Conservation (phyloP, 2,113 vertebrate species). For the Cheirogaleus medius region DNA sequence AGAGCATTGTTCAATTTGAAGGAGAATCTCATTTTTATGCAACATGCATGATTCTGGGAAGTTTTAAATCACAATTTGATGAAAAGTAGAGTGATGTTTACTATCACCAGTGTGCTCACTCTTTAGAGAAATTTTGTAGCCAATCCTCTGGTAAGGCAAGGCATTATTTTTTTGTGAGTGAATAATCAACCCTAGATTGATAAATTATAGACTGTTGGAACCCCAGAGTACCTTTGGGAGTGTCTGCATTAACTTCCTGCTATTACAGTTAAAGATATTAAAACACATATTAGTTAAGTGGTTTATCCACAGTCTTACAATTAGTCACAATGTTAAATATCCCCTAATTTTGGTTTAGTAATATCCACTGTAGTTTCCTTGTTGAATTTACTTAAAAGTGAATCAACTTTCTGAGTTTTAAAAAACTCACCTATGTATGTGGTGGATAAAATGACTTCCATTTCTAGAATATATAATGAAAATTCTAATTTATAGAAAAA, state of each 20-base stretch:
- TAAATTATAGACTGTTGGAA: neutral
- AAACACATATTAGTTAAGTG: neutral
- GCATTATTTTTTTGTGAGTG: neutral
- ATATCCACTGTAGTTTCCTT: neutral
- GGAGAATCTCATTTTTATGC: neutral
- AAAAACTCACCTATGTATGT: slow-evolving; percentile 16
- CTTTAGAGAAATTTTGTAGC: neutral
- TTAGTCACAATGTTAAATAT: neutral
- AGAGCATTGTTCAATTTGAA: neutral
- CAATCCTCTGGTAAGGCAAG: neutral
- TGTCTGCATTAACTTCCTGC: neutral
- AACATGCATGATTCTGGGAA: neutral
- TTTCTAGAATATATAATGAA: slow-evolving; percentile 27
- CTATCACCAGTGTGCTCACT: neutral
- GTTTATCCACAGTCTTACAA: neutral
- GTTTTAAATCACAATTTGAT: slow-evolving; percentile 23
- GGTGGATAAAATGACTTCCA: neutral
- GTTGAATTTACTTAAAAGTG: slow-evolving; percentile 32
- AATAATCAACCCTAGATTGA: neutral
- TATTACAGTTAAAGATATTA: slow-evolving; percentile 18
- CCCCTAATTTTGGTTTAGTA: neutral
- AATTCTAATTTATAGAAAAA: neutral
- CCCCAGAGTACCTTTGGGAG: neutral
- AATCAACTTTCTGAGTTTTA: slow-evolving; percentile 21
- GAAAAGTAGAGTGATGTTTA: neutral